phyloP scores from a whole-genome alignment of 2,888 invertebrate genomes.

The Ichneumon xanthorius region DNA sequence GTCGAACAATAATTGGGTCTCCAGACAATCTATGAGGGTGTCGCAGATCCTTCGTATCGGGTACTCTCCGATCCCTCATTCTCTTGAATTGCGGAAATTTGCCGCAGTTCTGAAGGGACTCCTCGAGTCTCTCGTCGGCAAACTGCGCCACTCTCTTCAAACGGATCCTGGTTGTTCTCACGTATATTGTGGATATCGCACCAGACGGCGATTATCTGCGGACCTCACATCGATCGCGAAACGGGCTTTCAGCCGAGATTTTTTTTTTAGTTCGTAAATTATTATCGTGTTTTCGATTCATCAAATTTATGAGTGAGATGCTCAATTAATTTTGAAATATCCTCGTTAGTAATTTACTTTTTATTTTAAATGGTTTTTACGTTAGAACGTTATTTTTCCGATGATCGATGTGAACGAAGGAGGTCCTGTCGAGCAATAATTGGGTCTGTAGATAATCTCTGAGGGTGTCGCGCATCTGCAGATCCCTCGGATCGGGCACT shows the following conservation, averaged over 20 bases:
- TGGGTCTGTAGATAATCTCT: slow-evolving; percentile 35
- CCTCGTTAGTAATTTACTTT: not conserved
- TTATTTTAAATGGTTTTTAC: not conserved
- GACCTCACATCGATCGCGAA: slow-evolving; percentile 72
- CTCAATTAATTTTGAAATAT: not conserved
- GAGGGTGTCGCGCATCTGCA: slow-evolving; percentile 18
- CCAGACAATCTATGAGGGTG: slow-evolving; percentile 27
- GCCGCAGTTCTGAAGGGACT: slow-evolving; percentile 51
- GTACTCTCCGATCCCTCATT: slow-evolving; percentile 52
- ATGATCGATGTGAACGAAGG: slow-evolving; percentile 12
- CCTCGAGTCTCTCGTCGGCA: slow-evolving; percentile 68
- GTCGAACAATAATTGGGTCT: not conserved
- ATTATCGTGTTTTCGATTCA: no score
- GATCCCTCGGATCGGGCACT: slow-evolving; percentile 44
- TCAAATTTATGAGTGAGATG: no score
- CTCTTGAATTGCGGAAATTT: slow-evolving; percentile 72
- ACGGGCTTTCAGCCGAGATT: slow-evolving; percentile 62
- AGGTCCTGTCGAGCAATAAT: not conserved
- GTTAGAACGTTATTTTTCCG: not conserved
- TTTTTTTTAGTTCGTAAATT: no score
- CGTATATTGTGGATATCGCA: slow-evolving; percentile 76
- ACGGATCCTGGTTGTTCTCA: slow-evolving; percentile 68
- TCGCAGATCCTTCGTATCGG: slow-evolving; percentile 46
- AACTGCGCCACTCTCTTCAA: slow-evolving; percentile 5
- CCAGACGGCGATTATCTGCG: slow-evolving; percentile 74